Percentiles rank a stretch among this genome's conserved stretches.
These are phyloP conservation scores for Rhabdomys dilectus DNA, from an alignment of 2,113 vertebrate species.

Conservation along the genomic window DNA sequence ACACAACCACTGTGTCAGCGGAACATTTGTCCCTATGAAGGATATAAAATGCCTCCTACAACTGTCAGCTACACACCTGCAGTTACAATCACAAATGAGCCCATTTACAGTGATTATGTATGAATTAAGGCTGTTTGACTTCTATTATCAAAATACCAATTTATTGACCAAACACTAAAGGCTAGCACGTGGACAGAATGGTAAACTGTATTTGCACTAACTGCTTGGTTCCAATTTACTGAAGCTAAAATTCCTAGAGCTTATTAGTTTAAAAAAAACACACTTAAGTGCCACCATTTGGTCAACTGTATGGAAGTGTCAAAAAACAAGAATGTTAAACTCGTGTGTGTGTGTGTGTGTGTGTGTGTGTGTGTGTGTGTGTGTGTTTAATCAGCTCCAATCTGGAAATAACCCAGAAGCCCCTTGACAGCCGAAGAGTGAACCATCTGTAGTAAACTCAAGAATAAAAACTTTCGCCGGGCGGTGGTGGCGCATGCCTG, in stretches of 20 bases:
- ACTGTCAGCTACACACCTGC: neutral
- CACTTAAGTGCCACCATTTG: neutral
- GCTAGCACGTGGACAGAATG: slow-evolving; percentile 4
- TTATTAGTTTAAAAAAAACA: neutral
- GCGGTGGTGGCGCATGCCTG: too few relatives aligned
- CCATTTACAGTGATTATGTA: slow-evolving; percentile 19
- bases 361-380: neutral
- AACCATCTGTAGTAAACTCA: slow-evolving; percentile 17
- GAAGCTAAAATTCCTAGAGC: neutral
- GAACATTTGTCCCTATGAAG: neutral
- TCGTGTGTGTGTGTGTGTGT: neutral
- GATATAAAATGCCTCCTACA: neutral
- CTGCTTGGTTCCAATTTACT: neutral
- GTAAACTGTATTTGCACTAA: slow-evolving; percentile 21
- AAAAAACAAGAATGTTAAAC: slow-evolving; percentile 21
- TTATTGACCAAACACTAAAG: slow-evolving; percentile 24
- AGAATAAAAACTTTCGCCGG: slow-evolving; percentile 33
- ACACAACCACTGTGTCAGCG: neutral
- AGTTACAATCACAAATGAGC: slow-evolving; percentile 15
- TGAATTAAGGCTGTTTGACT: slow-evolving; percentile 36
- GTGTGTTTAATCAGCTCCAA: neutral
- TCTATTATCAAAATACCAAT: slow-evolving; percentile 53
- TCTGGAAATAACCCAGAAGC: slow-evolving; percentile 14
- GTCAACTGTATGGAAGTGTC: neutral
- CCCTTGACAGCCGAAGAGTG: neutral